Conservation (phyloP, 2,888 invertebrate genomes). For the Minunthozetes semirufus region DNA sequence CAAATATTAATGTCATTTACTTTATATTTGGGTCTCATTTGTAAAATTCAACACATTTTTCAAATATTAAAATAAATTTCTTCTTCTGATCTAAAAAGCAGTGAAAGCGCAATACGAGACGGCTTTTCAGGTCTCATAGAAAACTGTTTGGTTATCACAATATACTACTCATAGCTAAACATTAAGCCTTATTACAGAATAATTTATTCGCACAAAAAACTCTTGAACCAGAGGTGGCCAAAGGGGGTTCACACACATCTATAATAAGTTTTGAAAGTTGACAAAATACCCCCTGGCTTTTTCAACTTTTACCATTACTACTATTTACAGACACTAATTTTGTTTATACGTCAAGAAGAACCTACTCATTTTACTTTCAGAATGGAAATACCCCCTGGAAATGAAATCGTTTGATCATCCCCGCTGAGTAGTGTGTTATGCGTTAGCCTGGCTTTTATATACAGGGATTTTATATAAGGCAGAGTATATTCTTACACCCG, state of each 20-base stretch:
- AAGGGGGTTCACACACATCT: no score
- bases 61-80: background rate
- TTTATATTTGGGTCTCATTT: background rate
- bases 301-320: no score
- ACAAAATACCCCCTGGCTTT: no score
- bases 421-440: no score
- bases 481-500: background rate
- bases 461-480: background rate
- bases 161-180: background rate
- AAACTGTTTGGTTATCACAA: background rate
- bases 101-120: background rate
- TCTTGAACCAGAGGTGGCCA: no score
- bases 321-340: no score
- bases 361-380: no score
- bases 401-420: no score
- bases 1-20: background rate
- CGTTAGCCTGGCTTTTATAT: background rate
- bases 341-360: no score
- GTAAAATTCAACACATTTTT: conserved; percentile 9
- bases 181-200: conserved; percentile 14
- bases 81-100: background rate
- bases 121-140: background rate
- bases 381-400: no score
- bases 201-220: conserved; percentile 12
- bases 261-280: no score